Evolutionary conservation across 2,888 invertebrate species (phyloP), one percentile per base, ranked within the genome.

Genomic region (Tridacna crocea): DNA sequence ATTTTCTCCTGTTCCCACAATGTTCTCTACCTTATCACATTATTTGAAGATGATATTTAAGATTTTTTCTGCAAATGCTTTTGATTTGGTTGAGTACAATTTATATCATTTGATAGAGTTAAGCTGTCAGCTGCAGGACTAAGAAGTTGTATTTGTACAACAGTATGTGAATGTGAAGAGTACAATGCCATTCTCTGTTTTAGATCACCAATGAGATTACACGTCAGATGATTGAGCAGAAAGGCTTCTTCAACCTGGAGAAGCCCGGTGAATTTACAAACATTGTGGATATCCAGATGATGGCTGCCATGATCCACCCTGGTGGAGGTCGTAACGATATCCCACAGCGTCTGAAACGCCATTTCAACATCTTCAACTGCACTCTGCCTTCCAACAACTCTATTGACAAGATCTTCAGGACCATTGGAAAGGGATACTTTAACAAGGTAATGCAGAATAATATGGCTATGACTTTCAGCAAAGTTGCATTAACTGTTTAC

Each of bases 231-330:
- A 98, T 99, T 97, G 98, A 98, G 92, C 98, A 98, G 97, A 97
- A 97, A 88, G 99, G 99, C n/a, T 99, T 99, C 94, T 99, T 98
- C 93, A 99, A 98, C 93, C 95, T 99, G 86, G 99, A 99, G 94
- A 99, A 99, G 94, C 99, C 99, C 0, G 99, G 99, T 26, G 99
- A 99, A 93, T 99, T 99, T 93, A 97, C 97, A 10, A 97, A 96
- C 26, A 96, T 99, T 82, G 96, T 97, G 0, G 99, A 99, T 94
- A 97, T 99, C 46, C 97, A 98, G 91, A 98, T 98, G 95, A 96
- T 99, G 82, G 98, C 97, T 19, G 99, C 98, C 1, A 99, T 99
- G 99, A 97, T 97, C 51, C 97, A 98, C 93, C 98, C 98, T 86
- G 94, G 94, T n/a, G 94, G 94, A 72, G 99, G 99, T 19, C 96